Evolutionary conservation across 2,113 vertebrate species (phyloP).

Genomic region (Ptilorrhoa leucosticta): DNA sequence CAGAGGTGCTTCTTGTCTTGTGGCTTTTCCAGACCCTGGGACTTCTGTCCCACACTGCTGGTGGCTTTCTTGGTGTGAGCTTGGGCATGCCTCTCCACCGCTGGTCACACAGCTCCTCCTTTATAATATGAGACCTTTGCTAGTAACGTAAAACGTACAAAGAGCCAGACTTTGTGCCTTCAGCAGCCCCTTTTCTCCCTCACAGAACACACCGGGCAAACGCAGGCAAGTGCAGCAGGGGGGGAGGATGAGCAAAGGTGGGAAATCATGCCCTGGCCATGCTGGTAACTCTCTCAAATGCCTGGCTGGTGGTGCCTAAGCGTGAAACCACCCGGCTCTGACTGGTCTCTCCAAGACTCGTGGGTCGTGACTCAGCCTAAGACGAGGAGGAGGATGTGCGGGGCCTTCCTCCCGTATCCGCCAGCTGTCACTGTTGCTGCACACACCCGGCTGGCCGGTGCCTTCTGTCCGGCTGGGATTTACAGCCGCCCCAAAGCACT

Average conservation of each 20-base stretch:
- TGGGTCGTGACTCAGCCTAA: not conserved
- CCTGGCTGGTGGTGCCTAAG: not conserved
- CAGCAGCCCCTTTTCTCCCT: not conserved
- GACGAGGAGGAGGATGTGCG: not conserved
- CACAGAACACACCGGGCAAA: not conserved
- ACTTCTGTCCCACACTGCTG: rapidly evolving
- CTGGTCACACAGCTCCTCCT: not conserved
- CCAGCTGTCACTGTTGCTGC: conserved; percentile 61
- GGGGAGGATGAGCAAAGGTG: not conserved
- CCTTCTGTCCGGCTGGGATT: not conserved
- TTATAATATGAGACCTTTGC: not conserved
- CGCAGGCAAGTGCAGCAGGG: not conserved
- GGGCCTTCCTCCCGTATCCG: not conserved
- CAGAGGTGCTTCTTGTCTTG: not conserved
- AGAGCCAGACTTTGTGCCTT: not conserved
- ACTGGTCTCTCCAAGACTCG: not conserved
- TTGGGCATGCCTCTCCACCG: not conserved
- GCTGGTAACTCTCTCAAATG: not conserved
- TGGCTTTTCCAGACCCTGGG: not conserved
- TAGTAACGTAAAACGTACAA: not conserved
- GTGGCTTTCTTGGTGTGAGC: not conserved
- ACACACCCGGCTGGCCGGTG: not conserved
- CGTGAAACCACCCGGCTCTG: not conserved
- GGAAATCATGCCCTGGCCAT: not conserved
- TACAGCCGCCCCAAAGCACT: not conserved